Evolutionary conservation across 2,797 vertebrate species (phyloP), one percentile per base, ranked within the genome.

Genomic region (Psittacula echo): DNA sequence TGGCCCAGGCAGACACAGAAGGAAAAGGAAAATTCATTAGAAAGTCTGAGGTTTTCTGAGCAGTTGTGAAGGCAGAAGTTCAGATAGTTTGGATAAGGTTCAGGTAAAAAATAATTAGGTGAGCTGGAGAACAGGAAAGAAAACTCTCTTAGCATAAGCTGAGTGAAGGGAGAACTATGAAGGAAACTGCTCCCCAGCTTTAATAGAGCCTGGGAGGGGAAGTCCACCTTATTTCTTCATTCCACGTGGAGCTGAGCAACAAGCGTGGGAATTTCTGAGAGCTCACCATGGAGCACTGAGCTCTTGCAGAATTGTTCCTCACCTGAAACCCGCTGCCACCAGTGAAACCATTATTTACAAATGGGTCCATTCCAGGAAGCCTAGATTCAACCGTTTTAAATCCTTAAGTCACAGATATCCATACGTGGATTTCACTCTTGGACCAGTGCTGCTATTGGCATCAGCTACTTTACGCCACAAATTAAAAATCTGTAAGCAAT

Each of bases 31-130:
- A 78, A 75, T 61, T 85, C 75, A 47, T 23, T 21, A 70, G 44
- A 77, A 93, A 84, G 34, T 58, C 62, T 94, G 87, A 88, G 45
- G 62, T 21, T 65, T 92, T 85, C 77, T 30, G 5, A 87, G 44
- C 60, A 77, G 64, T 82, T 87, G 51, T 91, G 75, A 93, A 92
- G 94, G 81, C 45, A 94, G 53, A 91, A 90, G 56, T 93, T 85
- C 56, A 68, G 61, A 60, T 41, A 47, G 34, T 75, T 73, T 87
- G 81, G 72, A 72, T 68, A 53, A 53, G 21, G 47, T 62, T 95
- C 62, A 85, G 62, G 61, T 81, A 62, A 95, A 93, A 95, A 83
- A 62, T 74, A 92, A 91, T 89, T 89, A 85, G 61, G 56, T 92
- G 91, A 87, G 60, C 34, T 73, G 32, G 8, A 95, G 34, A 61